A percentile compares a stretch with the other conserved stretches of the same genome.
phyloP scores from a whole-genome alignment of 1,140 invertebrate genomes.

The Mesaphorura yosii region DNA sequence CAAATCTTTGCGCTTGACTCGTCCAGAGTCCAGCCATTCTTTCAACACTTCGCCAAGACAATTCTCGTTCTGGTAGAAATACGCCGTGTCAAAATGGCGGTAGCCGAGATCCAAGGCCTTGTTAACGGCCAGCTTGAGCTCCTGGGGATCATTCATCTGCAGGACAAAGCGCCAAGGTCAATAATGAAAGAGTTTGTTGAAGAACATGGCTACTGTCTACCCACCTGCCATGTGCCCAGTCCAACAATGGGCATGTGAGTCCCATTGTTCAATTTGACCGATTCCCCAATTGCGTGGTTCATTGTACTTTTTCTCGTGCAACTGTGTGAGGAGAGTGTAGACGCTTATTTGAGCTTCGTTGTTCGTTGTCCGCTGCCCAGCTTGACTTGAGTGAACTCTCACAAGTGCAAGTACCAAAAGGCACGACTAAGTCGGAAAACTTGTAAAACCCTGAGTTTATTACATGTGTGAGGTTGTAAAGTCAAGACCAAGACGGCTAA shows the following conservation, averaged over 20 bases:
- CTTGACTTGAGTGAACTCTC: no score
- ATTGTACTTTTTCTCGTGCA: no score
- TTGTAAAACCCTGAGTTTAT: no score
- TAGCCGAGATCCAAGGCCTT: constrained; percentile 35
- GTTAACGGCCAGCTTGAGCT: constrained; percentile 31
- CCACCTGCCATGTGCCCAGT: constrained; percentile 4
- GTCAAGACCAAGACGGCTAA: no score
- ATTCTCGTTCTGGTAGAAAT: background rate
- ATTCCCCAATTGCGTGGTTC: no score
- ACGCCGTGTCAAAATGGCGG: constrained; percentile 17
- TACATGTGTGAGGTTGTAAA: no score
- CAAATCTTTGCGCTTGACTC: constrained; percentile 36
- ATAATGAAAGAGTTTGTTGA: background rate
- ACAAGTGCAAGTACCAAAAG: no score
- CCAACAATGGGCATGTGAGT: background rate
- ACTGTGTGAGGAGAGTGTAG: no score
- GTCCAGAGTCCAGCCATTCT: constrained; percentile 32
- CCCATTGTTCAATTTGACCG: constrained; percentile 7
- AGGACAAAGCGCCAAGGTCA: background rate
- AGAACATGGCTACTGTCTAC: background rate
- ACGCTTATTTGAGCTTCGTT: no score
- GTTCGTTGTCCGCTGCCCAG: no score
- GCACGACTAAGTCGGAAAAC: no score
- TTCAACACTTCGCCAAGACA: constrained; percentile 34
- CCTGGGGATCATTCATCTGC: constrained; percentile 31